phyloP scores from a whole-genome alignment of 2,797 vertebrate species.

The Phrynocephalus guinanensis region DNA sequence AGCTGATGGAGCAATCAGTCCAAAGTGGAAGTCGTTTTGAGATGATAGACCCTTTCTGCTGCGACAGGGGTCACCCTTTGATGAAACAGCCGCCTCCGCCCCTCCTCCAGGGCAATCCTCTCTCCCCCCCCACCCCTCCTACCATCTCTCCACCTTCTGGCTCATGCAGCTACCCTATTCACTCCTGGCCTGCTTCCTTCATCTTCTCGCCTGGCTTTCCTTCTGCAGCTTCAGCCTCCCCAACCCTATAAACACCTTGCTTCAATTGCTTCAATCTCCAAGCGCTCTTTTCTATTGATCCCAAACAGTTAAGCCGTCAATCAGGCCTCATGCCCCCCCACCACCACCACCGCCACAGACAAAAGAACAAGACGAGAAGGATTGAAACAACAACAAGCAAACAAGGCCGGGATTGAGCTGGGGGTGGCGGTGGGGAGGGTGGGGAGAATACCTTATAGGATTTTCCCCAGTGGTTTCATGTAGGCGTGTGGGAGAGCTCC shows the following conservation, averaged over 20 bases:
- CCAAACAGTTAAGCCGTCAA: slow-evolving; percentile 77
- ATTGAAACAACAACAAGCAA: slow-evolving; percentile 83
- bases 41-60: slow-evolving; percentile 72
- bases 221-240: slow-evolving; percentile 76
- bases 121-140: slow-evolving; percentile 54
- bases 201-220: slow-evolving; percentile 64
- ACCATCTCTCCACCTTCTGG: slow-evolving; percentile 62
- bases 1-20: slow-evolving; percentile 78
- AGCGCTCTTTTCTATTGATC: slow-evolving; percentile 74
- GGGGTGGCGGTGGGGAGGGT: slow-evolving; percentile 49
- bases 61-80: slow-evolving; percentile 70
- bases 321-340: slow-evolving; percentile 70
- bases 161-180: slow-evolving; percentile 47
- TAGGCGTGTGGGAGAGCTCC: neutral
- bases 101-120: too few species aligned
- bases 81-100: slow-evolving; percentile 63
- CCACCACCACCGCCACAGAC: neutral
- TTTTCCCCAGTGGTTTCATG: neutral
- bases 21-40: slow-evolving; percentile 74
- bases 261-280: slow-evolving; percentile 78
- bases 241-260: slow-evolving; percentile 76
- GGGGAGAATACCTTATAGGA: neutral
- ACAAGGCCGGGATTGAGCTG: slow-evolving; percentile 41
- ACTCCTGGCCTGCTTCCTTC: slow-evolving; percentile 78
- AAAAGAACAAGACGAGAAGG: slow-evolving; percentile 56